Evolutionary conservation across 2,888 invertebrate genomes (phyloP).

Genomic region (Endotricha flammealis): DNA sequence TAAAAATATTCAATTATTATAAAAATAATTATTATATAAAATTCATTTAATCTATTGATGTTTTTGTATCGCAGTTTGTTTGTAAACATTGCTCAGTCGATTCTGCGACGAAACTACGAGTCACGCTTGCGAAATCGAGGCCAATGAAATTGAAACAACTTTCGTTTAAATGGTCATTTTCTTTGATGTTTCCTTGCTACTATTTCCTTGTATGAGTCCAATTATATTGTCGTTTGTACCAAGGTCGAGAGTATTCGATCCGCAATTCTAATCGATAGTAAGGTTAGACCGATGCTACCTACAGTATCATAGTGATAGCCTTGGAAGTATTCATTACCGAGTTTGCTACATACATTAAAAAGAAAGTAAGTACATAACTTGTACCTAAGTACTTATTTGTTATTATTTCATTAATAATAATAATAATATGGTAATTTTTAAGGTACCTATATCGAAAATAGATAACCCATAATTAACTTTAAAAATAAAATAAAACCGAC

Average conservation of each 20-base stretch:
- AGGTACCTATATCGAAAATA: too few species aligned
- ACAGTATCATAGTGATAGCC: too few species aligned
- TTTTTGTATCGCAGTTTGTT: constrained; percentile 34
- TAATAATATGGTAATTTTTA: too few species aligned
- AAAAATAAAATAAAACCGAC: too few species aligned
- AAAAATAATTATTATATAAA: too few species aligned
- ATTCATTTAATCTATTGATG: constrained; percentile 1
- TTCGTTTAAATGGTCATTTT: constrained; percentile 43
- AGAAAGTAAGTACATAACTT: too few species aligned
- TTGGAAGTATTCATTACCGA: too few species aligned
- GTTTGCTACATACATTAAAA: too few species aligned
- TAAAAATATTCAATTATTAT: too few species aligned
- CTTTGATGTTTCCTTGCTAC: constrained; percentile 30
- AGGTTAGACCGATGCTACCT: constrained; percentile 3
- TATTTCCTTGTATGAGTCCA: constrained; percentile 13
- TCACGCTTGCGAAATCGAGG: constrained; percentile 53
- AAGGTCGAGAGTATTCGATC: constrained; percentile 33
- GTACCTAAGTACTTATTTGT: too few species aligned
- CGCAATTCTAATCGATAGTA: constrained; percentile 12
- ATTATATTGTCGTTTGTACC: constrained; percentile 25
- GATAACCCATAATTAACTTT: too few species aligned
- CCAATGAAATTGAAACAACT: constrained; percentile 62
- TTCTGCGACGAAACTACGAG: constrained; percentile 27
- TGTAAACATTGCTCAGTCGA: constrained; percentile 40
- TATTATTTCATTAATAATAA: too few species aligned